Evolutionary conservation across 2,113 vertebrate genomes (phyloP), one percentile per base, ranked within the genome.

Genomic region (Ailurus styani): DNA sequence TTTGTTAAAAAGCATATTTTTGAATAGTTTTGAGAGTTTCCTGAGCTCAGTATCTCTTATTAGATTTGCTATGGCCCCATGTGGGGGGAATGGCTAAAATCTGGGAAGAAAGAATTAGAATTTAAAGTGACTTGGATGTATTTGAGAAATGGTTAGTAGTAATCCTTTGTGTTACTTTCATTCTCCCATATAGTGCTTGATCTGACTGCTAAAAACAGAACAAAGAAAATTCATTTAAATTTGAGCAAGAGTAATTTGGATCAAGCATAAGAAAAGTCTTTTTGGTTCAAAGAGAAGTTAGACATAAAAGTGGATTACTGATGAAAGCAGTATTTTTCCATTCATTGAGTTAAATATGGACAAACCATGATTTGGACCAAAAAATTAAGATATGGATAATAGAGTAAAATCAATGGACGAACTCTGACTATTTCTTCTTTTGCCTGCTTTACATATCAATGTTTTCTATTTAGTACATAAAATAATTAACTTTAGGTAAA

Each of bases 161-260:
- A 87, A 72, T 42, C 21, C 54, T 57, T 75, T 94, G 27, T 60
- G n/a, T 45, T 97, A 45, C 83, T 34, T 92, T 52, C 62, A 37
- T 77, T 96, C 52, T 94, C 52, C 27, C 78, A 34, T 47, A 13
- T 17, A 87, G 42, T 50, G 34, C 93, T 96, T 95, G 83, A 73
- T 85, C 25, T 97, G 86, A 87, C 31, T 95, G 62, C 87, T 97
- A 77, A 95, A 96, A 95, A 84, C 47, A 84, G 86, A 92, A 95
- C 75, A 97, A 93, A 97, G 95, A 66, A 96, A 95, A 84, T 94
- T 95, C 42, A 75, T 90, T 97, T 90, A 87, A 87, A 94, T 87
- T 87, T 75, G 70, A 98, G 85, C 34, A 85, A 93, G 55, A 95
- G 45, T 92, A 82, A 97, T 97, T 97, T 93, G 47, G 75, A 88